These are phyloP conservation scores for Brotula barbata DNA, from an alignment of 2,797 vertebrate genomes.

Conservation along the genomic window DNA sequence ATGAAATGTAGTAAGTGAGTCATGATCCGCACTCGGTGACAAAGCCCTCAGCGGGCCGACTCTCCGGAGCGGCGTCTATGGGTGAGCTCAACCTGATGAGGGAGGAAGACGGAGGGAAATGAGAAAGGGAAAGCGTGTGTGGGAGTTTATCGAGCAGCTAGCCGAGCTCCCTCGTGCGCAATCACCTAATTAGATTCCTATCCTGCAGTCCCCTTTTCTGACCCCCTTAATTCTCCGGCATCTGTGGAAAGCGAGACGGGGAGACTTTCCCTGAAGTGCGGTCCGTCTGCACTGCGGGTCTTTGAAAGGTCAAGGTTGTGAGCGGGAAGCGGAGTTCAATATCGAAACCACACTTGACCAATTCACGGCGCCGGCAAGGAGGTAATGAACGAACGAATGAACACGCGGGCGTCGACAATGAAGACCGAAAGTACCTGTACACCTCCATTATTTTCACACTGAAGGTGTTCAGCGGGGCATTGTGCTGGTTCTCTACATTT, in stretches of 20 bases:
- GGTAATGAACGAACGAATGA: conserved; percentile 40
- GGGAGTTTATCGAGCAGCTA: conserved; percentile 79
- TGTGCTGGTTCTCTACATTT: conserved; percentile 6
- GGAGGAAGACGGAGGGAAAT: conserved; percentile 25
- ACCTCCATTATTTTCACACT: conserved; percentile 28
- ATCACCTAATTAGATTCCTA: conserved; percentile 83
- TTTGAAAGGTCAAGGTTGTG: conserved; percentile 67
- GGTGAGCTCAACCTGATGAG: conserved; percentile 46
- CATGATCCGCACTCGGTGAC: conserved; percentile 55
- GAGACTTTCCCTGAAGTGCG: conserved; percentile 63
- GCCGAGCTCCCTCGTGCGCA: conserved; percentile 76
- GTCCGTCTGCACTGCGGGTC: conserved; percentile 41
- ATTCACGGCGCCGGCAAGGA: conserved; percentile 21
- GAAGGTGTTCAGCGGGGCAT: conserved; percentile 16
- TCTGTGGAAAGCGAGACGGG: conserved; percentile 62
- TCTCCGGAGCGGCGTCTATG: conserved; percentile 38
- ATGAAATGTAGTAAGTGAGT: conserved; percentile 46
- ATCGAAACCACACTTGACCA: too few species aligned
- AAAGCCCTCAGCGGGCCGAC: conserved; percentile 55
- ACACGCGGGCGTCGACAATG: conserved; percentile 21
- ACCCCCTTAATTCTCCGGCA: conserved; percentile 75
- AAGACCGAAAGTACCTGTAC: conserved; percentile 21
- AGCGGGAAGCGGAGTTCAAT: conserved; percentile 42
- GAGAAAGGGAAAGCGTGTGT: conserved; percentile 59
- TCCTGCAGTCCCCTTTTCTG: conserved; percentile 70